Evolutionary conservation across 2,113 vertebrate genomes (phyloP).

Genomic region (Pygoscelis antarcticus): DNA sequence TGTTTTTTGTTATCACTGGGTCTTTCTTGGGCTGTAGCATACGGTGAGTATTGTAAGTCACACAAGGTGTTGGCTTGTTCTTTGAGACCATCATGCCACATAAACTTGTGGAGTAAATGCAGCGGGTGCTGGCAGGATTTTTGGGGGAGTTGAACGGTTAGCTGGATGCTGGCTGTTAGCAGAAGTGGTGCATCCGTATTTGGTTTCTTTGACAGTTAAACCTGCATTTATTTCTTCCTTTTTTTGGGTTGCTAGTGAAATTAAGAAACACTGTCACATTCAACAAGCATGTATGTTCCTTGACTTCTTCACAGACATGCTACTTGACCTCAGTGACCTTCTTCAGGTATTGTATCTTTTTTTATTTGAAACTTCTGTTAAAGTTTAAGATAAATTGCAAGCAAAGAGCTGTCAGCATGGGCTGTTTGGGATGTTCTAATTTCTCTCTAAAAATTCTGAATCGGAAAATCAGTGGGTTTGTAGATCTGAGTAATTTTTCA

Average conservation of each 20-base stretch:
- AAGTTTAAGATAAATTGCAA: background rate
- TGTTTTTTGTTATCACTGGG: background rate
- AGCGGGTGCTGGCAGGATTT: background rate
- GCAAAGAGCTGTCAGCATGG: background rate
- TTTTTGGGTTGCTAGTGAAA: background rate
- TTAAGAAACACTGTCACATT: background rate
- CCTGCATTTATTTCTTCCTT: background rate
- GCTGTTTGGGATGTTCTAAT: background rate
- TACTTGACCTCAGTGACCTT: conserved; percentile 95
- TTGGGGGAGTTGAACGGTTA: background rate
- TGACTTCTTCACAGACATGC: conserved; percentile 88
- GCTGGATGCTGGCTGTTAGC: background rate
- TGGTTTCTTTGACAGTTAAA: background rate
- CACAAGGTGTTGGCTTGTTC: background rate
- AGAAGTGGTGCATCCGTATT: background rate
- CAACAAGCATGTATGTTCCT: conserved; percentile 50
- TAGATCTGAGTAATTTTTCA: background rate
- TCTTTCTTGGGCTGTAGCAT: background rate
- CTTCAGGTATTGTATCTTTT: conserved; percentile 84
- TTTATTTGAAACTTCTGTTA: background rate
- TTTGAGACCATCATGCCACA: background rate
- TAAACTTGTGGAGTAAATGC: background rate
- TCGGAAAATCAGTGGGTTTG: background rate
- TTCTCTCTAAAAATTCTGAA: background rate
- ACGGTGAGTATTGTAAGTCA: background rate